Conservation (phyloP, 2,113 vertebrate genomes). For the Orycteropus afer region DNA sequence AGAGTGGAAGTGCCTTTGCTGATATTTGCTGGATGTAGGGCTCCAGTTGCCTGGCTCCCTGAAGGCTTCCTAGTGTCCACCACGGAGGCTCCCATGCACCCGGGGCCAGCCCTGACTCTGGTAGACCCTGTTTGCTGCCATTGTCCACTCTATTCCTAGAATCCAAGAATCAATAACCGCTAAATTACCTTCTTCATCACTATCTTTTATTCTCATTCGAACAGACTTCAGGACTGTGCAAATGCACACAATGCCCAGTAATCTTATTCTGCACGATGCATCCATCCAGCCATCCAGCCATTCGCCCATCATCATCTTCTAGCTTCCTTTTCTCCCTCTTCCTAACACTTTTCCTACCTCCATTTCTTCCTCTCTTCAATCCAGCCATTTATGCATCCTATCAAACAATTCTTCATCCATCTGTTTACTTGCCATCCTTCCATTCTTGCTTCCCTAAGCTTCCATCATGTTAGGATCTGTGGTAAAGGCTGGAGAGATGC, state of each 20-base stretch:
- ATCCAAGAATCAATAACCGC: neutral
- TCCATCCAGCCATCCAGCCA: neutral
- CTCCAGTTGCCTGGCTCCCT: neutral
- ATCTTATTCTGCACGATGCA: neutral
- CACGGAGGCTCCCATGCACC: too few species aligned
- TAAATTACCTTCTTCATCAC: neutral
- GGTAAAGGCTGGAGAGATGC: neutral
- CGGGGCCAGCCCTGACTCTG: neutral
- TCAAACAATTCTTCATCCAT: neutral
- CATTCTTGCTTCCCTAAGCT: neutral
- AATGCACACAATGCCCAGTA: neutral
- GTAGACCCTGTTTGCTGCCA: neutral
- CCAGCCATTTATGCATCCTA: neutral
- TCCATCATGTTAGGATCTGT: neutral
- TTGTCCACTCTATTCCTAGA: neutral
- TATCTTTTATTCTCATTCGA: neutral
- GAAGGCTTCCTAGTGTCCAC: neutral
- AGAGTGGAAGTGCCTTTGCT: neutral
- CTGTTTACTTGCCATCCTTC: neutral
- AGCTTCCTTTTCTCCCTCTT: neutral
- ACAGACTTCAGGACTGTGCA: neutral
- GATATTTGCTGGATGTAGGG: neutral
- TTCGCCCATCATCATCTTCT: neutral
- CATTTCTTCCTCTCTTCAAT: neutral
- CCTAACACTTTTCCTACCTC: neutral